Percentiles rank a stretch among this genome's conserved stretches.
Conservation (phyloP, 2,888 invertebrate genomes). For the Drosophila lacicola region DNA sequence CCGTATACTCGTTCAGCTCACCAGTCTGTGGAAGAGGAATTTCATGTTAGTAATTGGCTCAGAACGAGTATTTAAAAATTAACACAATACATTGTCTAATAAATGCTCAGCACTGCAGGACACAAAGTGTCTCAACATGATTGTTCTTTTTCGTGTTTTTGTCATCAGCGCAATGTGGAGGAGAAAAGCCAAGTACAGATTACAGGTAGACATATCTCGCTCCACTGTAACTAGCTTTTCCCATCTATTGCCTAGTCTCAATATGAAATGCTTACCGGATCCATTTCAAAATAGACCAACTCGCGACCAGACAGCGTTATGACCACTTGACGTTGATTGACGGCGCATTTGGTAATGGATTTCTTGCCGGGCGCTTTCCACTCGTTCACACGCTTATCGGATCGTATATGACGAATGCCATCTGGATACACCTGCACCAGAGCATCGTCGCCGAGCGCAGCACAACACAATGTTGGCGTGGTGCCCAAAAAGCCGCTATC, state of each 20-base stretch:
- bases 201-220: not conserved
- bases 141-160: conserved; percentile 83
- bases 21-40: conserved; percentile 90
- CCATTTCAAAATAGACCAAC: conserved; percentile 99
- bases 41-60: not conserved
- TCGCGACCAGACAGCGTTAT: conserved; percentile 99
- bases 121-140: conserved; percentile 85
- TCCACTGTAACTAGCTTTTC: not conserved
- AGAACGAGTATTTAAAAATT: not conserved
- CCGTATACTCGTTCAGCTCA: conserved; percentile 98
- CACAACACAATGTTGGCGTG: conserved; percentile 99
- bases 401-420: conserved; percentile 98
- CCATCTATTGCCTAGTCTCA: not conserved
- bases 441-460: conserved; percentile 98
- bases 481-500: conserved; percentile 99
- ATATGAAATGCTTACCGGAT: conserved; percentile 90
- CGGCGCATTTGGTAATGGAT: conserved; percentile 98
- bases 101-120: conserved; percentile 85
- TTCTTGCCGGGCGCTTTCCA: conserved; percentile 99
- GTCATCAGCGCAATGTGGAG: conserved; percentile 80
- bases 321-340: conserved; percentile 99
- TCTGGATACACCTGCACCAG: conserved; percentile 99
- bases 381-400: conserved; percentile 99
- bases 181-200: not conserved
- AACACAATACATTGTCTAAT: not conserved